These are phyloP conservation scores for Anser brachyrhynchus DNA, from an alignment of 2,113 vertebrate genomes.

Conservation along the genomic window DNA sequence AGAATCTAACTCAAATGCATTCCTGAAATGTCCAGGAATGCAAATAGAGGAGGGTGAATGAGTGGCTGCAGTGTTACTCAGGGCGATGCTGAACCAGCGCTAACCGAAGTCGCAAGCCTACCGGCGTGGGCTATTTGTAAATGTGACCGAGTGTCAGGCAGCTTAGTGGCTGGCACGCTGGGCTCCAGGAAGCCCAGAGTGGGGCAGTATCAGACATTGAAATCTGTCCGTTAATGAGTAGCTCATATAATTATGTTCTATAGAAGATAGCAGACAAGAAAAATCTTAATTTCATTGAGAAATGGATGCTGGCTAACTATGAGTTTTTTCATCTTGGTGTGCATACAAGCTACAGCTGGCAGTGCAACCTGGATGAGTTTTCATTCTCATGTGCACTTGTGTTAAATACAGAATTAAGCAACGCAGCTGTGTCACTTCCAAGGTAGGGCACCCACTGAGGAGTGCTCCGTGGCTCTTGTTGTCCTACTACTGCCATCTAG, in stretches of 20 bases:
- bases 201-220: background rate
- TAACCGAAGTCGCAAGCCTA: rapidly evolving
- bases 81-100: background rate
- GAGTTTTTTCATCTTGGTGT: background rate
- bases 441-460: background rate
- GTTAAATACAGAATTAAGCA: background rate
- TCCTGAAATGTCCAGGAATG: background rate
- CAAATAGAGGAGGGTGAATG: background rate
- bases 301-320: background rate
- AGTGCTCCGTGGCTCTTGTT: background rate
- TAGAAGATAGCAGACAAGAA: background rate
- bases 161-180: background rate
- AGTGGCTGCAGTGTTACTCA: constrained; percentile 3
- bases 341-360: background rate
- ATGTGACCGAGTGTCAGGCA: background rate
- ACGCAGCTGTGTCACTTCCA: background rate
- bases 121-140: background rate
- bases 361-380: background rate
- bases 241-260: background rate
- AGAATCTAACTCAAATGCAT: background rate
- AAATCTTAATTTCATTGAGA: background rate
- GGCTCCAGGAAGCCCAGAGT: background rate
- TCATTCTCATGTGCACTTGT: background rate
- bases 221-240: background rate
- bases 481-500: constrained; percentile 59